These are phyloP conservation scores for Erinaceus europaeus DNA, from an alignment of 2,113 vertebrate species.

Conservation along the genomic window DNA sequence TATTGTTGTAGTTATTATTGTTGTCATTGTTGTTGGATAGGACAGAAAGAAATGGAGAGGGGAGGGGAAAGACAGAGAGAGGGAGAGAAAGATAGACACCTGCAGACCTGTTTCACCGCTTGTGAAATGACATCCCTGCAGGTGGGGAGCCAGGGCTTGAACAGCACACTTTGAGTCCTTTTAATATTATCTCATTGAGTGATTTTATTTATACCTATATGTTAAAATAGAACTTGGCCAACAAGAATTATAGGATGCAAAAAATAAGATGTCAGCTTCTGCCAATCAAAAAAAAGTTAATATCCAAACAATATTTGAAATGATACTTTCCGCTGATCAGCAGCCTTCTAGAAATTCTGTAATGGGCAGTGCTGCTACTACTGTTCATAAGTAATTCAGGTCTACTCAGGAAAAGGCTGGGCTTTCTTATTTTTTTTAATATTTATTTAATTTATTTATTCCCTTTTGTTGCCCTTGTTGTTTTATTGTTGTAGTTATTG, in stretches of 20 bases:
- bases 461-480: too few relatives aligned
- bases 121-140: too few relatives aligned
- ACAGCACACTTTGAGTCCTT: conserved; percentile 44
- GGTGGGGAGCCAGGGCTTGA: too few relatives aligned
- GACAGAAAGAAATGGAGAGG: too few relatives aligned
- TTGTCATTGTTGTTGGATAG: too few relatives aligned
- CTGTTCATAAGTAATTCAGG: conserved; percentile 23
- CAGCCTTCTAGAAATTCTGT: conserved; percentile 41
- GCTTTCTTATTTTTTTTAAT: background rate
- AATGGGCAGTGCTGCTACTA: background rate
- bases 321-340: conserved; percentile 7
- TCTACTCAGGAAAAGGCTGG: background rate
- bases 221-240: conserved; percentile 47
- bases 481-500: too few relatives aligned
- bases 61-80: too few relatives aligned
- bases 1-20: too few relatives aligned
- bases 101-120: too few relatives aligned
- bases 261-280: conserved; percentile 34
- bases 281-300: conserved; percentile 34
- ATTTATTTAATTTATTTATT: too few relatives aligned
- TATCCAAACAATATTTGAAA: conserved; percentile 34
- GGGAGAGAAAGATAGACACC: too few relatives aligned
- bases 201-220: conserved; percentile 52
- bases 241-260: conserved; percentile 45
- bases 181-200: conserved; percentile 63